Conservation (phyloP, 2,113 vertebrate species). For the western clawed frog (Xenopus tropicalis) region UCB_Xtro_10.0 CM004448.2:114763001-114763500, state of each 20-base stretch:
- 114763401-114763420: no score
- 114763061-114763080: no score
- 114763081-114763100: no score
- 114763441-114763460: no score
- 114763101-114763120: conserved; percentile 3
- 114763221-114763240: conserved; percentile 31
- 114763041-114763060: no score
- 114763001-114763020: no score
- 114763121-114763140: neutral
- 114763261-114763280: conserved; percentile 30
- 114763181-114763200: conserved; percentile 15
- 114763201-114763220: conserved; percentile 15
- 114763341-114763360: neutral
- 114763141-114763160: neutral
- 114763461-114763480: no score
- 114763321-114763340: conserved; percentile 1
- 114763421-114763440: no score
- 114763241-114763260: conserved; percentile 23
- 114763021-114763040: no score
- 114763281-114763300: conserved; percentile 32
- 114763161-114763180: conserved; percentile 7
- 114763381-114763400: neutral
- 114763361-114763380: conserved; percentile 19
- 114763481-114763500: no score
- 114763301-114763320: conserved; percentile 15